Conservation (phyloP, 2,888 invertebrate species). For the Leucozona laternaria region DNA sequence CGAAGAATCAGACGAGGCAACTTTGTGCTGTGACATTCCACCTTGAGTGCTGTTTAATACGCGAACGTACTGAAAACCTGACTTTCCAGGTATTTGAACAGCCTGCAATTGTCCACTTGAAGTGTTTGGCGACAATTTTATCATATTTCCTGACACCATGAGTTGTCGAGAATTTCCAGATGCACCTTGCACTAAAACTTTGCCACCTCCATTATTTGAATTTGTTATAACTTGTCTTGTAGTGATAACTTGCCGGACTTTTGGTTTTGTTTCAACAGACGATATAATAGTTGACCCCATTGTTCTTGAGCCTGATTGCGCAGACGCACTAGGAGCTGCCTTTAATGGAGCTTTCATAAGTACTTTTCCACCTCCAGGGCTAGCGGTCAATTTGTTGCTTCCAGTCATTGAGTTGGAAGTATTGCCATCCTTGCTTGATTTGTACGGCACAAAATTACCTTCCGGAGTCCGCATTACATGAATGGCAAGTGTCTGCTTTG, state of each 20-base stretch:
- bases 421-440: conserved; percentile 73
- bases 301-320: conserved; percentile 34
- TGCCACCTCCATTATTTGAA: conserved; percentile 73
- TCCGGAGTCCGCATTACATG: conserved; percentile 79
- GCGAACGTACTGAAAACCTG: conserved; percentile 87
- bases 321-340: conserved; percentile 48
- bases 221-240: conserved; percentile 30
- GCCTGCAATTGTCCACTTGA: conserved; percentile 79
- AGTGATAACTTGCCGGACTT: conserved; percentile 42
- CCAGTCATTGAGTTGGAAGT: conserved; percentile 65
- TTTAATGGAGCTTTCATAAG: conserved; percentile 75
- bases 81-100: conserved; percentile 81
- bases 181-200: conserved; percentile 79
- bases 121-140: conserved; percentile 78
- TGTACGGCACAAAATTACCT: conserved; percentile 78
- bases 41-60: conserved; percentile 85
- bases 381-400: conserved; percentile 77
- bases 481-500: conserved; percentile 77
- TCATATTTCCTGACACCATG: conserved; percentile 81
- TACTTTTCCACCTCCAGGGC: conserved; percentile 70
- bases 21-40: conserved; percentile 45
- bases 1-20: conserved; percentile 20
- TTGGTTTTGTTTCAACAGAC: conserved; percentile 52
- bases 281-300: conserved; percentile 47
- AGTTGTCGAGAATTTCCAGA: conserved; percentile 79